A percentile compares a stretch with the other conserved stretches of the same genome.
phyloP scores from a whole-genome alignment of 2,113 vertebrate species.

The Terrapene triunguis region DNA sequence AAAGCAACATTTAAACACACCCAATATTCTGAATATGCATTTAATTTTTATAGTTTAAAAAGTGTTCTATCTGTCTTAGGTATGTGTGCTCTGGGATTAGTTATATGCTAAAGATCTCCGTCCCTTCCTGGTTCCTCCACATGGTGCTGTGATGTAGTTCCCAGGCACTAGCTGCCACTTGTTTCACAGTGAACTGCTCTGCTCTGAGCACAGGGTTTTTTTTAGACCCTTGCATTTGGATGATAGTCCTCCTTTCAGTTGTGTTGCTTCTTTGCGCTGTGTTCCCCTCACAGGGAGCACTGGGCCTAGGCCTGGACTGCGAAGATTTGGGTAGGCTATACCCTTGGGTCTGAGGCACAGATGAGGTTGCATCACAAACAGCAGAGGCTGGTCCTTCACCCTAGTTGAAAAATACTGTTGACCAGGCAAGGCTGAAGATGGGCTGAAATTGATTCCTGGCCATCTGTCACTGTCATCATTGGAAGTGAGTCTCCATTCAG shows the following conservation, averaged over 20 bases:
- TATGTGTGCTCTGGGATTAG: neutral
- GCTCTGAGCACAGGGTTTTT: neutral
- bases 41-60: neutral
- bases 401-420: neutral
- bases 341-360: neutral
- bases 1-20: neutral
- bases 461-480: too few relatives aligned
- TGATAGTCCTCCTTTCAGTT: neutral
- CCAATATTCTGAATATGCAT: neutral
- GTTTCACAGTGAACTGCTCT: neutral
- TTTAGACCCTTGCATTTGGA: neutral
- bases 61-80: neutral
- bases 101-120: neutral
- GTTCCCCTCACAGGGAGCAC: neutral
- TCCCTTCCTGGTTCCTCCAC: neutral
- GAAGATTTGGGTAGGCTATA: neutral
- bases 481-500: too few relatives aligned
- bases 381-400: neutral
- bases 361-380: neutral
- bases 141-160: too few relatives aligned
- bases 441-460: too few relatives aligned
- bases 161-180: neutral
- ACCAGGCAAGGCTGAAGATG: neutral
- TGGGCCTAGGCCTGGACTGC: neutral
- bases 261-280: neutral